Base-by-base conservation (phyloP, 2,888 invertebrate species). In the Norana najaformis region DNA sequence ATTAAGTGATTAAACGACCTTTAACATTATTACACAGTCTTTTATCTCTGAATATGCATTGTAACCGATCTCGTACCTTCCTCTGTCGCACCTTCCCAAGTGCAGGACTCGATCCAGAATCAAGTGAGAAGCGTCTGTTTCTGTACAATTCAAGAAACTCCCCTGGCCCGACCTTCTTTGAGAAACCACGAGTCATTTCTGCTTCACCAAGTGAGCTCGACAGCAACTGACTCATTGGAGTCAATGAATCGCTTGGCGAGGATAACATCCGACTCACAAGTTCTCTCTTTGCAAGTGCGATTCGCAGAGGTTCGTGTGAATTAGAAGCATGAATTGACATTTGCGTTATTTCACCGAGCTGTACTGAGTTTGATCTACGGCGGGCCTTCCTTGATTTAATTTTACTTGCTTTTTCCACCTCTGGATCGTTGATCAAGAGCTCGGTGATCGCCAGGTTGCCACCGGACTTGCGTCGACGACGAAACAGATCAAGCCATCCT, bases 211-310 rank as follows among this genome's bases (percentile, higher is more conserved):
- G 18, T 8, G 85, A 85, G 85, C n/a, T 23, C 5, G 85, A 85
- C 85, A 85, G 85, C 85, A 85, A 23, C 35, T 37, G 36, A 37
- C 85, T 85, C 85, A 85, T 85, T 23, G 85, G 85, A 35, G 85
- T 85, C 37, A 20, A 34, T 18, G 34, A 85, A 30, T 85, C 85
- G 20, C 20, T 35, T 5, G 85, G 85, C 16, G 85, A 85, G 20
- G 6, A 6, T 35, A 35, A 85, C 85, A 85, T 18, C 20, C 36
- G 85, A 85, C 23, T 85, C 37, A 0, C 85, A 6, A 85, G 23
- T 85, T 85, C 85, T 37, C 37, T 85, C 34, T 85, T 85, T 18
- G 85, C 85, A 30, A 85, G 85, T 16, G 85, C 18, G 36, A 85
- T 30, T 37, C 85, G 85, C 35, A 85, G 16, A 85, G 85, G 85